Evolutionary conservation across 2,113 vertebrate genomes (phyloP).

Genomic region (Salvator merianae): DNA sequence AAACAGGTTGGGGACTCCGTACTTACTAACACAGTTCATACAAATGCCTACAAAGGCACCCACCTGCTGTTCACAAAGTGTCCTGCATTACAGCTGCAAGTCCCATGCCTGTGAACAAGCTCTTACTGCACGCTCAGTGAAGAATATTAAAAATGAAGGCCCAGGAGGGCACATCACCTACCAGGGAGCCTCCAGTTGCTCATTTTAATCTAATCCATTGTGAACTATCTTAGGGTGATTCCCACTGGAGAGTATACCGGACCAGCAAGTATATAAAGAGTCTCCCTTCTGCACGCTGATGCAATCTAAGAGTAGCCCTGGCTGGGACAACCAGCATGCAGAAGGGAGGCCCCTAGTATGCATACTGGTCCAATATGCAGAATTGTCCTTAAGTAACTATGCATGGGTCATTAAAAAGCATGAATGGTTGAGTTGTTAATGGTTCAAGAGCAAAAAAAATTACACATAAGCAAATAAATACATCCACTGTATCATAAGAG

Average conservation of each 20-base stretch:
- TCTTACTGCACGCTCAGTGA: conserved; percentile 7
- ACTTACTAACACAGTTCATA: too few relatives aligned
- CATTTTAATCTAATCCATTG: conserved; percentile 80
- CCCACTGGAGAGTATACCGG: too few relatives aligned
- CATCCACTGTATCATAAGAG: conserved; percentile 49
- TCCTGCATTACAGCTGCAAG: too few relatives aligned
- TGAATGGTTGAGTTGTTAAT: conserved; percentile 72
- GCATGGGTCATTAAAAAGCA: conserved; percentile 79
- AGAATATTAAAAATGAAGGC: conserved; percentile 50
- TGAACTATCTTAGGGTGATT: conserved; percentile 81
- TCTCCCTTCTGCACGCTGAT: too few relatives aligned
- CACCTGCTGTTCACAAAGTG: too few relatives aligned
- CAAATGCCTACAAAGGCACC: too few relatives aligned
- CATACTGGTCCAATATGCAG: too few relatives aligned
- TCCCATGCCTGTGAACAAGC: too few relatives aligned
- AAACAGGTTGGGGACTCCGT: conserved; percentile 20
- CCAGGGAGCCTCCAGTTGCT: conserved; percentile 78
- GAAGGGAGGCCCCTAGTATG: too few relatives aligned
- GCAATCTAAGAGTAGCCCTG: too few relatives aligned
- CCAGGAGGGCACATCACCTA: conserved; percentile 67
- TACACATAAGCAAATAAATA: conserved; percentile 70
- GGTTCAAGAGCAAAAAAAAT: conserved; percentile 68
- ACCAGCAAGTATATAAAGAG: too few relatives aligned
- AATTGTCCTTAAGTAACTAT: conserved; percentile 42
- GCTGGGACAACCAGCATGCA: too few relatives aligned